A percentile compares a stretch with the other conserved stretches of the same genome.
Evolutionary conservation across 2,888 invertebrate species (phyloP).

Genomic region (Andrena dorsata): DNA sequence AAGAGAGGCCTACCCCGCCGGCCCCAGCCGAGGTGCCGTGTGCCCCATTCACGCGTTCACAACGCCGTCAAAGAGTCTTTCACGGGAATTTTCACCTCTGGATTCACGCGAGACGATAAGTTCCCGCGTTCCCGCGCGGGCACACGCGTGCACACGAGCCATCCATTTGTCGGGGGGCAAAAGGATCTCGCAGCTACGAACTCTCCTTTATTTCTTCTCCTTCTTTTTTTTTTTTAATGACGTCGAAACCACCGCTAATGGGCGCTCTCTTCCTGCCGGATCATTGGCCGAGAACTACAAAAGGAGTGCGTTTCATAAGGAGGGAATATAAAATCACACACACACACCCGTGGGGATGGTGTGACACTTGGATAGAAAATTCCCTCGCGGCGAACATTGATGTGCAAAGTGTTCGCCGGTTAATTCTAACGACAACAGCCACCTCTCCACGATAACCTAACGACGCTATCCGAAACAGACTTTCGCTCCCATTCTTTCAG

Average conservation of each 20-base stretch:
- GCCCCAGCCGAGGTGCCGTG: neutral
- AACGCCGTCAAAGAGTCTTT: conserved; percentile 65
- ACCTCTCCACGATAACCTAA: too few species aligned
- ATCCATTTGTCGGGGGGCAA: conserved; percentile 57
- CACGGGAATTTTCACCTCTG: conserved; percentile 65
- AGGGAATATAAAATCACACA: conserved; percentile 53
- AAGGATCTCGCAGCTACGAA: conserved; percentile 28
- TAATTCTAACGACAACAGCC: too few species aligned
- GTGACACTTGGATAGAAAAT: conserved; percentile 4
- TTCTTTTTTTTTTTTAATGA: conserved; percentile 55
- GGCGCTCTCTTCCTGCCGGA: conserved; percentile 35
- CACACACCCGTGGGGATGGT: neutral
- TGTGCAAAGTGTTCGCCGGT: too few species aligned
- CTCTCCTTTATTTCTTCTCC: conserved; percentile 9
- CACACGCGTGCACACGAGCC: conserved; percentile 37
- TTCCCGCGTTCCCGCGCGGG: conserved; percentile 42
- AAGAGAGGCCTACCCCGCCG: conserved; percentile 30
- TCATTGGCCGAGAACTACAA: conserved; percentile 48
- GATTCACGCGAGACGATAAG: conserved; percentile 57
- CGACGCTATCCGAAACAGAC: too few species aligned
- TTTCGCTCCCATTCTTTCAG: neutral
- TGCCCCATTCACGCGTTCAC: conserved; percentile 31
- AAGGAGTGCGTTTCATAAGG: conserved; percentile 44
- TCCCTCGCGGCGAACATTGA: neutral
- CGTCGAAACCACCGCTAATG: conserved; percentile 57